Evolutionary conservation across 2,888 invertebrate species (phyloP), one percentile per base, ranked within the genome.

Genomic region (Ethmia dodecea): DNA sequence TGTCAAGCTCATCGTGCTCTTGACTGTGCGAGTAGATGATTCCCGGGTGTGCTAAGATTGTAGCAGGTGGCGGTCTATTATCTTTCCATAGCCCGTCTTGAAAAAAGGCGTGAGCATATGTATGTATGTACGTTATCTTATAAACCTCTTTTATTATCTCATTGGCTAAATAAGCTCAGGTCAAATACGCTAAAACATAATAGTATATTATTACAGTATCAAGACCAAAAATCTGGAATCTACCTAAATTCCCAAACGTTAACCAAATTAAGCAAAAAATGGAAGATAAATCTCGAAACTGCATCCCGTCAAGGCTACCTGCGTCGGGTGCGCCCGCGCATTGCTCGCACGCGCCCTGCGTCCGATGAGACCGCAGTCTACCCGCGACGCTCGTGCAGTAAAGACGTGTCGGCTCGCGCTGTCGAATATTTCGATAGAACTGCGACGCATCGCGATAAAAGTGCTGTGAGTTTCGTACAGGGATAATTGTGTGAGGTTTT

Each of bases 281-380:
- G n/a, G 9, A 31, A 72, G 70, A 74, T 70, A 68, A 67, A 76
- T 77, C 75, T 73, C 56, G 61, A 67, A 69, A 71, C 66, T 71
- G 74, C 71, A 73, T 58, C 55, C 37, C 41, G 37, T 43, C 68
- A 67, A 67, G 67, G 67, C 58, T 62, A 58, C 50, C 52, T 55
- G 44, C 43, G 31, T 24, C 15, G 25, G 22, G 48, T 46, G 49
- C 55, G 36, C 38, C 39, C 43, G 51, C 45, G 47, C 32, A 28
- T 31, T 40, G 30, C 18, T 16, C 30, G 8, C 6, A 28, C 24
- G 33, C 28, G 37, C 35, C 28, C 40, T 37, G 43, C 38, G 29
- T 10, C 22, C 35, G 38, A 12, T n/a, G 30, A 33, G 36, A 38
- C 33, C 45, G 48, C 70, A 77, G 79, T 77, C 47, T 38, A 44